Evolutionary conservation across 2,113 vertebrate genomes (phyloP).

Genomic region (Hystrix brachyura): DNA sequence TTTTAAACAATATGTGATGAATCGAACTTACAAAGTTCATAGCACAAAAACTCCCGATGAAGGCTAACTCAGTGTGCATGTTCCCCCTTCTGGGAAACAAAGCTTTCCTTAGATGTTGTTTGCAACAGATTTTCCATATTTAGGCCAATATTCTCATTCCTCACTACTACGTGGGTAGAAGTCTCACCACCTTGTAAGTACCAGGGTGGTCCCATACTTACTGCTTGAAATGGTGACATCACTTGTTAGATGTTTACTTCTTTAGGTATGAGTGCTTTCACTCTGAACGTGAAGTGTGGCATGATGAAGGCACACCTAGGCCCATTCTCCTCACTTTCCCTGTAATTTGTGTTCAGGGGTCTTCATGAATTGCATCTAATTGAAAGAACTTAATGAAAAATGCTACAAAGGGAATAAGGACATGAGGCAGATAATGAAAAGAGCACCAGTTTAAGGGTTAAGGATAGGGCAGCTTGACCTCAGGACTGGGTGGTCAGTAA

Average conservation of each 20-base stretch:
- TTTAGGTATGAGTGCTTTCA: not conserved
- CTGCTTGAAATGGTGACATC: not conserved
- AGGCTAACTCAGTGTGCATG: slow-evolving; percentile 10
- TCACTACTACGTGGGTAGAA: not conserved
- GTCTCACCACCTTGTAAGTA: not conserved
- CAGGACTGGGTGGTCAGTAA: no score
- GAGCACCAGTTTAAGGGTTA: no score
- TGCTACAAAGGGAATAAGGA: not conserved
- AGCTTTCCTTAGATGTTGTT: slow-evolving; percentile 59
- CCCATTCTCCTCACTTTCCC: not conserved
- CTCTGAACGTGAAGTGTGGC: not conserved
- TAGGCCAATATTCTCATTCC: not conserved
- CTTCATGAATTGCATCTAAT: not conserved
- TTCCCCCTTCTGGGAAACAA: slow-evolving; percentile 16
- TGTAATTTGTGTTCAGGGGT: not conserved
- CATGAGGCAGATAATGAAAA: not conserved
- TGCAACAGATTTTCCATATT: slow-evolving; percentile 31
- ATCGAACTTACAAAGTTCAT: slow-evolving; percentile 29
- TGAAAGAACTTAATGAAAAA: not conserved
- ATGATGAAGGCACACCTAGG: not conserved
- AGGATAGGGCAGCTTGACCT: no score
- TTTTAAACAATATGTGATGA: slow-evolving; percentile 25
- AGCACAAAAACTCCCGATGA: not conserved
- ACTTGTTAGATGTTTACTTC: not conserved
- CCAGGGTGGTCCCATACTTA: no score